A percentile compares a stretch with the other conserved stretches of the same genome.
phyloP scores from a whole-genome alignment of 2,113 vertebrate species.

The Glaucomys volans region DNA sequence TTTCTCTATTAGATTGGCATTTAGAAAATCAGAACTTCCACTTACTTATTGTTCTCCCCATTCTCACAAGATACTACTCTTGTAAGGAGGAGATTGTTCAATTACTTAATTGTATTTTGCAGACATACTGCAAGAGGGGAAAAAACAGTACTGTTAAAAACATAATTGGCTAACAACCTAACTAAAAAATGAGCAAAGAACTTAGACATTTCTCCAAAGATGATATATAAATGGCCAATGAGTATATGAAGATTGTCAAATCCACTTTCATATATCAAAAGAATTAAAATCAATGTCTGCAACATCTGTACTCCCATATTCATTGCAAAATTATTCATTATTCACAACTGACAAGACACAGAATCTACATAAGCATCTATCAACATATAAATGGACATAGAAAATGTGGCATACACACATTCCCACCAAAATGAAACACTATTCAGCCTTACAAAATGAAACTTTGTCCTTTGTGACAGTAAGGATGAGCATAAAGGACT shows the following conservation, averaged over 20 bases:
- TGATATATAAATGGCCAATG: neutral
- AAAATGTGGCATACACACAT: neutral
- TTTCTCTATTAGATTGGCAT: neutral
- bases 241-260: neutral
- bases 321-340: neutral
- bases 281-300: neutral
- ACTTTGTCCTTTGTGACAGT: neutral
- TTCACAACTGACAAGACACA: neutral
- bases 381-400: neutral
- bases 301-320: neutral
- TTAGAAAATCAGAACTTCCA: constrained; percentile 6
- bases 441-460: neutral
- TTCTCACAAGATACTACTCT: neutral
- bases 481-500: neutral
- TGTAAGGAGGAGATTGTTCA: neutral
- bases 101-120: constrained; percentile 1
- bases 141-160: neutral
- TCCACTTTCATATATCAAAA: neutral
- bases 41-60: neutral
- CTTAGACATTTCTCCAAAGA: neutral
- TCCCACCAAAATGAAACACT: neutral
- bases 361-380: neutral
- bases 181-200: constrained; percentile 10
- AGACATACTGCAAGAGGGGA: neutral
- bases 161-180: neutral